Evolutionary conservation across 92 coral and sea anemone species (phyloP), one percentile per base, ranked within the genome.

Genomic region (Metridium senile): DNA sequence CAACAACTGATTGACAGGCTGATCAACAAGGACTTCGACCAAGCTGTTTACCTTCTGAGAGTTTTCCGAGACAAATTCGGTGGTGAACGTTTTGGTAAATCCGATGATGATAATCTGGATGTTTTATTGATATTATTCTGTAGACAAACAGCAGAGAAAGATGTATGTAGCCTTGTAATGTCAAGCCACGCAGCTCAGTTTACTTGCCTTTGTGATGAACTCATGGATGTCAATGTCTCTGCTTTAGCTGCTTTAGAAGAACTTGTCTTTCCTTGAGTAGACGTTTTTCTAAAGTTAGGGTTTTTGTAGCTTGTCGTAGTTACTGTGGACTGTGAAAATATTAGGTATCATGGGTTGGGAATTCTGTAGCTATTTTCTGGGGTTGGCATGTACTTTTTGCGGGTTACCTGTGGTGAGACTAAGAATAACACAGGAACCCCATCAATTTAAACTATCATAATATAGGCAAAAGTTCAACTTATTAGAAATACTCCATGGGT

Each of bases 101-200:
- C 96, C 1, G 98, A 93, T 34, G 96, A 92, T 66, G 98, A 96
- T 79, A 91, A 93, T 73, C 75, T 90, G 34, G 97, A 93, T 56
- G 71, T 80, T 18, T 45, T 96, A 66, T 77, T 91, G 57, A 80
- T 90, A 1, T 23, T 96, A 51, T 96, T 79, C 70, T 89, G 96
- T 59, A 90, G 87, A 59, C 88, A 96, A 32, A 65, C 89, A 30
- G 93, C 89, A 18, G 98, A 96, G 70, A 89, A 79, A 76, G 87
- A 79, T 68, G 71, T 89, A 62, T 98, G 99, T 1, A 74, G 93
- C 17, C 57, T 96, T 1, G 97, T 86, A 11, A 96, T 96, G 99
- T 87, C 99, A 39, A 84, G 89, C 21, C 90, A 94, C 1, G 79
- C 87, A 46, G 70, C 80, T 67, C 85, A 72, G 74, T 90, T 96